These are phyloP conservation scores for Trididemnum nubilum DNA, from an alignment of 23 tunicate species.

Conservation along the genomic window DNA sequence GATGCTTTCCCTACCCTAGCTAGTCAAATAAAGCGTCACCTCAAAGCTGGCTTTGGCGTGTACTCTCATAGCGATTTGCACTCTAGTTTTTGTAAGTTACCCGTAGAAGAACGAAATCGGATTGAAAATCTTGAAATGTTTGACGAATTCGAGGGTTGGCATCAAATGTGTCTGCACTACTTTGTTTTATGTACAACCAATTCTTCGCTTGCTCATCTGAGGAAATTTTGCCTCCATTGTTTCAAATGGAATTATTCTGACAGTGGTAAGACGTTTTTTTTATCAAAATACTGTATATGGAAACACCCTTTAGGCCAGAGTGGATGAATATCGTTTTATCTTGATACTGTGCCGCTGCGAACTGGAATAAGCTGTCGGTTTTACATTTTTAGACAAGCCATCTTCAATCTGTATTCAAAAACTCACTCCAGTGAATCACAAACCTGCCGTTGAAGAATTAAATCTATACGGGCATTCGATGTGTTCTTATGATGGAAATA, in stretches of 20 bases:
- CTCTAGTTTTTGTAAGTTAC: constrained; percentile 29
- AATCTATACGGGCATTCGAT: neutral
- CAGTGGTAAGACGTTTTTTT: neutral
- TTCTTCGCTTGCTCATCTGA: neutral
- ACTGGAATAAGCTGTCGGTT: no score
- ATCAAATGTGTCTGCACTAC: constrained; percentile 77
- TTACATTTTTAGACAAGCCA: no score
- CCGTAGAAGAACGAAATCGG: constrained; percentile 29
- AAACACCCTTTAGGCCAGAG: no score
- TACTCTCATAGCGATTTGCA: constrained; percentile 22
- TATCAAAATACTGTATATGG: neutral
- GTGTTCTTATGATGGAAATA: neutral
- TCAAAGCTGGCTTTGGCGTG: constrained; percentile 12
- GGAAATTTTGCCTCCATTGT: neutral
- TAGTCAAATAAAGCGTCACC: constrained; percentile 49
- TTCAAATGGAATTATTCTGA: neutral
- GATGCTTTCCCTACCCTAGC: constrained; percentile 49
- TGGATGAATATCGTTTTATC: no score
- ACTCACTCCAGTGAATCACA: no score
- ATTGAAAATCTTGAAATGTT: constrained; percentile 64
- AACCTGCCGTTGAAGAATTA: no score
- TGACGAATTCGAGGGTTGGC: constrained; percentile 95
- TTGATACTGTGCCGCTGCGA: no score
- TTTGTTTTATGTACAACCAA: constrained; percentile 73
- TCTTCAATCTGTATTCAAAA: no score